phyloP scores from a whole-genome alignment of 2,888 invertebrate genomes.

The Spodoptera littoralis region DNA sequence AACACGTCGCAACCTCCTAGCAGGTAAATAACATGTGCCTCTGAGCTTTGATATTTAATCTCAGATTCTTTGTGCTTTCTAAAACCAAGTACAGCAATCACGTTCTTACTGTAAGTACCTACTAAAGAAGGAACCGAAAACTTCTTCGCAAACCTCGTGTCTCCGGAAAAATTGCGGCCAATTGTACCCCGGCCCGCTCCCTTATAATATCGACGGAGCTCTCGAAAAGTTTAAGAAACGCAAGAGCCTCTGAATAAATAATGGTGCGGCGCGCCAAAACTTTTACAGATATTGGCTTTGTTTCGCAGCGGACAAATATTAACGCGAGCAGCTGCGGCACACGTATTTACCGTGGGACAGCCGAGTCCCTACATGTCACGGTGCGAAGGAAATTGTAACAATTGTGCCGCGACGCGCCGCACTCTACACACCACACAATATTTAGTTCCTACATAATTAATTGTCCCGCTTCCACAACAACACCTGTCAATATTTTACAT shows the following conservation, averaged over 20 bases:
- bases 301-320: conserved; percentile 76
- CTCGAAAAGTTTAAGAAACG: conserved; percentile 74
- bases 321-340: conserved; percentile 74
- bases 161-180: conserved; percentile 64
- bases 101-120: conserved; percentile 28
- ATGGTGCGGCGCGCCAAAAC: conserved; percentile 72
- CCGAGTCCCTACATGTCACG: conserved; percentile 29
- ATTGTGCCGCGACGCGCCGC: conserved; percentile 15
- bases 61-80: neutral
- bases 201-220: conserved; percentile 67
- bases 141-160: conserved; percentile 58
- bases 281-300: conserved; percentile 83
- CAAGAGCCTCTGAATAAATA: conserved; percentile 80
- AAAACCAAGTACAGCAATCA: conserved; percentile 13
- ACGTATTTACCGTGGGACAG: conserved; percentile 48
- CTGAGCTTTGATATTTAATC: conserved; percentile 25
- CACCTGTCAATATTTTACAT: conserved; percentile 1
- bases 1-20: conserved; percentile 19
- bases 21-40: conserved; percentile 18
- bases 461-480: conserved; percentile 15
- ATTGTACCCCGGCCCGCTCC: conserved; percentile 61
- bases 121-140: conserved; percentile 50
- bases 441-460: conserved; percentile 17
- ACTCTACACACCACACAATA: conserved; percentile 8
- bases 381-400: conserved; percentile 33